Conservation (phyloP, 2,888 invertebrate species). For the Callimorpha dominula region DNA sequence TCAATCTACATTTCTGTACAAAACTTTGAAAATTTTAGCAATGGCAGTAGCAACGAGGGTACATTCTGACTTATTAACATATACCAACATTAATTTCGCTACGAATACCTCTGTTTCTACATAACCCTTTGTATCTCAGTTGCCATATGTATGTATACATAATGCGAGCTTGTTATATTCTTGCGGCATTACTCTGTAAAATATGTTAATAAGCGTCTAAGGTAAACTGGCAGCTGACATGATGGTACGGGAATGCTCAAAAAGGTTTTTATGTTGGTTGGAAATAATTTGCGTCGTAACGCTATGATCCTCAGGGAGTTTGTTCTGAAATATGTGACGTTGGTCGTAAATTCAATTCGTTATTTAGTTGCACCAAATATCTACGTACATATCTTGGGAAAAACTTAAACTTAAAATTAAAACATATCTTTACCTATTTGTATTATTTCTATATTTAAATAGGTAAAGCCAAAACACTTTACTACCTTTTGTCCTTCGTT, state of each 20-base stretch:
- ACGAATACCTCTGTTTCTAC: constrained; percentile 11
- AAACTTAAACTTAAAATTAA: neutral
- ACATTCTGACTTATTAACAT: constrained; percentile 20
- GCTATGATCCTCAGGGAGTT: neutral
- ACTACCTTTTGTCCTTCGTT: too few species aligned
- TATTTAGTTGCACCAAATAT: neutral
- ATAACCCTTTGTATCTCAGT: neutral
- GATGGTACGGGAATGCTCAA: neutral
- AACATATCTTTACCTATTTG: too few species aligned
- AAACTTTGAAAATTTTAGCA: constrained; percentile 12
- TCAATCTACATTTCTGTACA: neutral
- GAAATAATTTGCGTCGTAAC: neutral
- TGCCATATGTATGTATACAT: constrained; percentile 15
- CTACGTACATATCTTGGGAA: neutral
- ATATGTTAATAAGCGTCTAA: constrained; percentile 21
- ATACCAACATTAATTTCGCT: constrained; percentile 19
- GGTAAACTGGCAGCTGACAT: constrained; percentile 12
- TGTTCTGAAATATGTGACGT: neutral
- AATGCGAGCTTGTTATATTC: constrained; percentile 7
- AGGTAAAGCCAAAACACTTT: too few species aligned
- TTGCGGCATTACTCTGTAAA: constrained; percentile 13
- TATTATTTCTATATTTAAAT: neutral
- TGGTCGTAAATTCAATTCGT: neutral
- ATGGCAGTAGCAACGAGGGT: neutral
- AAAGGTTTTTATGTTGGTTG: neutral